Evolutionary conservation across 1,140 invertebrate genomes (phyloP), one percentile per base, ranked within the genome.

Genomic region (Eubasilissa regina): DNA sequence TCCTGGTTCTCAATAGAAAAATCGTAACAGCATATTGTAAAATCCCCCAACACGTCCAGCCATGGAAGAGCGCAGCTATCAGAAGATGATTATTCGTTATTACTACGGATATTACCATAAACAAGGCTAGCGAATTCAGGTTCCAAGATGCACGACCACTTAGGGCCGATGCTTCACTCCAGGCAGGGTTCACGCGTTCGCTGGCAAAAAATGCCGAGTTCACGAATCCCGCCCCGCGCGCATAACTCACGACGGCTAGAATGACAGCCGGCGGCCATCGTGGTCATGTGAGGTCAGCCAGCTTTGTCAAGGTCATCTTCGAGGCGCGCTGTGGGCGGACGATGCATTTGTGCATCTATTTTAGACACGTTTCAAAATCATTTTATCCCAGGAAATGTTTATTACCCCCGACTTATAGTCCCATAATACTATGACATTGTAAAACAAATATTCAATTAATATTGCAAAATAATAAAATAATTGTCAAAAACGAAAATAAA

Each of bases 221-320:
- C 64, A 68, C 64, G 44, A 68, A 45, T 47, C 64, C 44, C 64
- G 64, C 60, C 60, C 60, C 35, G 60, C 60, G 10, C 19, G 13
- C 25, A 64, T 68, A 68, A 47, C 15, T 68, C 64, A 68, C 47
- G 53, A 15, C 64, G 44, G 19, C 43, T 51, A 47, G 47, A 48
- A 15, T 21, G 75, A 76, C 21, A 43, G 43, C 75, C 75, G 43
- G 75, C 45, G 60, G 75, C 53, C 75, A 76, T 66, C 19, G 25
- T 51, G 75, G 56, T 66, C 60, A 62, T 45, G 75, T 45, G 75
- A 43, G 75, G 56, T 76, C 75, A 76, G 60, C 58, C 55, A 15
- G 58, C 56, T 51, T 19, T 56, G 75, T 76, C 75, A 76, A 76
- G 75, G 75, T 76, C 75, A 76, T 51, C 75, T 12, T 9, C 12